phyloP scores from a whole-genome alignment of 2,797 vertebrate genomes.

The Enteromius unitaeniatus region DNA sequence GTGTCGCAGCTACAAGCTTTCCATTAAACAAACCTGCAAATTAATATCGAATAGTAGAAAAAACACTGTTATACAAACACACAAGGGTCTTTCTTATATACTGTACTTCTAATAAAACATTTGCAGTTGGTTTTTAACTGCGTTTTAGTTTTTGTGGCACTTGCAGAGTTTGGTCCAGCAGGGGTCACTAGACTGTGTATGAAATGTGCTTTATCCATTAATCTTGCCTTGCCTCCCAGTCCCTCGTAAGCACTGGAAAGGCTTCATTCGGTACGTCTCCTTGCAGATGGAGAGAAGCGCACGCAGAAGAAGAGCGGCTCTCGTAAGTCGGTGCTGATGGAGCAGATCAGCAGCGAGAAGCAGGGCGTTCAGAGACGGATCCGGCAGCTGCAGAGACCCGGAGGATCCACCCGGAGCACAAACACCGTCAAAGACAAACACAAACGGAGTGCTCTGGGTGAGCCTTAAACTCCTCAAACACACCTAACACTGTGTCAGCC shows the following conservation, averaged over 20 bases:
- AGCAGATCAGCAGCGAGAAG: constrained; percentile 70
- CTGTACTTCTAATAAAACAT: neutral
- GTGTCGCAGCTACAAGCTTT: no score
- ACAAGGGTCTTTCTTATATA: no score
- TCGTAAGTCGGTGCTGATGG: constrained; percentile 59
- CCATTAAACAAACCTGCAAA: no score
- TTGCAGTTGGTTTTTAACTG: no score
- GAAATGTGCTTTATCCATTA: no score
- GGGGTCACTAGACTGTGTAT: no score
- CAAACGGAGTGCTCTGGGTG: constrained; percentile 76
- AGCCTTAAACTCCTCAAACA: neutral
- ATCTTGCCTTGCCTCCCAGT: no score
- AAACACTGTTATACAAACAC: neutral
- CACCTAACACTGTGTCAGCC: neutral
- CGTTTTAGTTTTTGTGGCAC: no score
- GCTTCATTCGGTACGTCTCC: neutral
- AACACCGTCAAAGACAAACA: constrained; percentile 78
- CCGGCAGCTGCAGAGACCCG: constrained; percentile 68
- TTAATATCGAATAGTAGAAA: no score
- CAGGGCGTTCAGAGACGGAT: constrained; percentile 74
- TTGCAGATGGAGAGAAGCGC: constrained; percentile 59
- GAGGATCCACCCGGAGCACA: constrained; percentile 64
- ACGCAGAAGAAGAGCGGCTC: constrained; percentile 55
- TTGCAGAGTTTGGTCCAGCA: no score
- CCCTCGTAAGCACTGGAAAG: no score